phyloP scores from a whole-genome alignment of 2,113 vertebrate genomes.

The Gnathonemus longibarbis region DNA sequence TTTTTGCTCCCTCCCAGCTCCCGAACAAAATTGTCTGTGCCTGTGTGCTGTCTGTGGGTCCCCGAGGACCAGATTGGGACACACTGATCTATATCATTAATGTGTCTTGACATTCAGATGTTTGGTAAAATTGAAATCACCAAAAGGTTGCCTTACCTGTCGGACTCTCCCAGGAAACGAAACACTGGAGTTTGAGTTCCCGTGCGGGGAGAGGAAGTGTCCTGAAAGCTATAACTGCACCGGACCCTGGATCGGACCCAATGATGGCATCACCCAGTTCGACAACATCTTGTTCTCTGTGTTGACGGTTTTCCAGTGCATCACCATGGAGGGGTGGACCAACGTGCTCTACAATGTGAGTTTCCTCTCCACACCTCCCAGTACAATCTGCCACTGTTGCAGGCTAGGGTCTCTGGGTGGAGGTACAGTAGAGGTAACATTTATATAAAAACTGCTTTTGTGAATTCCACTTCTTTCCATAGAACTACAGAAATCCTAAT shows the following conservation, averaged over 20 bases:
- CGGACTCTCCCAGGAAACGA: constrained; percentile 47
- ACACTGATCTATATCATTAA: background rate
- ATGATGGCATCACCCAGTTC: constrained; percentile 95
- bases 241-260: constrained; percentile 84
- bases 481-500: background rate
- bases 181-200: constrained; percentile 57
- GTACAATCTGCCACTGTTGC: background rate
- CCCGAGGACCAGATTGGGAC: background rate
- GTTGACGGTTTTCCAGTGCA: constrained; percentile 98
- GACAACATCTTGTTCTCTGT: constrained; percentile 98
- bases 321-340: constrained; percentile 99
- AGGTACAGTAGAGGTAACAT: background rate
- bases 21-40: background rate
- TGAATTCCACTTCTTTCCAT: background rate
- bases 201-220: constrained; percentile 79
- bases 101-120: background rate
- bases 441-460: background rate
- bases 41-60: background rate
- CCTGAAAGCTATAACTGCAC: constrained; percentile 74
- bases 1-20: background rate
- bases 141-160: background rate
- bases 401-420: background rate
- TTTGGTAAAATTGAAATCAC: background rate
- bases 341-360: constrained; percentile 95
- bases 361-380: constrained; percentile 17